These are phyloP conservation scores for Bradynema listronoti DNA, from an alignment of 1,140 invertebrate genomes.

Conservation along the genomic window DNA sequence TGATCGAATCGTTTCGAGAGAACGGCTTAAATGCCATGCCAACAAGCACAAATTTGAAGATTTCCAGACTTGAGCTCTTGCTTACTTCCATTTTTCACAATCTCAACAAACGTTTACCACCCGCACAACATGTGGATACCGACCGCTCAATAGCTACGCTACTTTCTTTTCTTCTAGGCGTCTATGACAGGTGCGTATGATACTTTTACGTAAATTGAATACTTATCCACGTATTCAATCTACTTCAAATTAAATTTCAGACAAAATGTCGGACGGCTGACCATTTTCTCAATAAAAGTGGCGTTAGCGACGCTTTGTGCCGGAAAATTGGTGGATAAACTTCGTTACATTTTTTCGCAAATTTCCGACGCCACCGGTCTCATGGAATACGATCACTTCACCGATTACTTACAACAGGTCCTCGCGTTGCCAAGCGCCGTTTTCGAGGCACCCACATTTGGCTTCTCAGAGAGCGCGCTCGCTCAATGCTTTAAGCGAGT, in stretches of 20 bases:
- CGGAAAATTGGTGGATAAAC: conserved; percentile 92
- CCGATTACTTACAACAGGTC: conserved; percentile 84
- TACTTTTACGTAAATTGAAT: not conserved
- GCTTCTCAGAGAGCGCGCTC: conserved; percentile 50
- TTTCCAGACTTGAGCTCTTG: conserved; percentile 80
- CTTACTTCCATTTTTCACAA: conserved; percentile 80
- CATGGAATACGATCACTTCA: conserved; percentile 77
- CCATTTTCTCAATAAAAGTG: conserved; percentile 94
- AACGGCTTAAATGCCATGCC: conserved; percentile 89
- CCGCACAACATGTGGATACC: conserved; percentile 82
- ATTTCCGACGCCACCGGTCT: conserved; percentile 88
- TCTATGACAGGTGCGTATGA: conserved; percentile 73
- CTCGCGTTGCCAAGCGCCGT: conserved; percentile 84
- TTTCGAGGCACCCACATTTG: conserved; percentile 92
- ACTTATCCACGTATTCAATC: not conserved
- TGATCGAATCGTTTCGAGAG: conserved; percentile 96
- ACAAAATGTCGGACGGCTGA: conserved; percentile 79
- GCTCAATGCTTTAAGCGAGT: conserved; percentile 38
- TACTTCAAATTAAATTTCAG: conserved; percentile 64
- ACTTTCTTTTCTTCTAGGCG: conserved; percentile 84
- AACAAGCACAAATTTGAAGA: conserved; percentile 71
- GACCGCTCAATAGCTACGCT: conserved; percentile 78
- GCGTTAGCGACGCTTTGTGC: conserved; percentile 90
- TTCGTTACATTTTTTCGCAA: conserved; percentile 95
- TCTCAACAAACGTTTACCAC: conserved; percentile 86